Percentiles rank a stretch among this genome's conserved stretches.
Conservation (phyloP, 2,113 vertebrate genomes). For the Perognathus longimembris region DNA sequence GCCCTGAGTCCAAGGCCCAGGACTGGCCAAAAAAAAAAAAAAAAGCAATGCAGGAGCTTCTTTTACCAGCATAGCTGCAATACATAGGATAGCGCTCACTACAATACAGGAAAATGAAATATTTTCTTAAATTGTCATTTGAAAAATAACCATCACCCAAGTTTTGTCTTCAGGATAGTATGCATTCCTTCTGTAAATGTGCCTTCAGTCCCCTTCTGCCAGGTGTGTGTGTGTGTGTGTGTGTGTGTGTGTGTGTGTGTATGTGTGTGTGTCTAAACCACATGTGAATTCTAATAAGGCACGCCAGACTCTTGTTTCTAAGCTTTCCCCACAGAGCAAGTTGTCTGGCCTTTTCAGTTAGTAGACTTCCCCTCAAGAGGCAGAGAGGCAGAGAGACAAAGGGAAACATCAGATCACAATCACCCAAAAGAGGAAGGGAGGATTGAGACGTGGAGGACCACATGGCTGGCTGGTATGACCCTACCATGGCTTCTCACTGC, state of each 20-base stretch:
- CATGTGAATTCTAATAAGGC: background rate
- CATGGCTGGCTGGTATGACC: too few relatives aligned
- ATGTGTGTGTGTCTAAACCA: background rate
- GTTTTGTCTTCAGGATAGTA: background rate
- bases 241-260: too few relatives aligned
- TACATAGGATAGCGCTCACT: too few relatives aligned
- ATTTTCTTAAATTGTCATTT: background rate
- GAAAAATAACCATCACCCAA: background rate
- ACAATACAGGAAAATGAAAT: background rate
- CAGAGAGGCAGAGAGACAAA: background rate
- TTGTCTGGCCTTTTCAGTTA: background rate
- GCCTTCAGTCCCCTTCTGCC: background rate
- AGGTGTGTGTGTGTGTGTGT: too few relatives aligned
- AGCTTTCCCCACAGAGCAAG: background rate
- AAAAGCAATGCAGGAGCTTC: background rate
- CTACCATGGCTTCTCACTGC: background rate
- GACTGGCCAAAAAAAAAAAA: too few relatives aligned
- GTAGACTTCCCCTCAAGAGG: background rate
- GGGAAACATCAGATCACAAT: background rate
- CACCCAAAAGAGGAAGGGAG: background rate
- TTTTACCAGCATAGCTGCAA: background rate
- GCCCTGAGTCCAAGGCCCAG: too few relatives aligned
- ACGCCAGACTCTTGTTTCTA: background rate
- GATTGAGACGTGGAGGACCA: background rate
- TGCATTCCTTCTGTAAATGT: background rate